Conservation (phyloP, 2,888 invertebrate species). For the Sinotaia quadrata region DNA sequence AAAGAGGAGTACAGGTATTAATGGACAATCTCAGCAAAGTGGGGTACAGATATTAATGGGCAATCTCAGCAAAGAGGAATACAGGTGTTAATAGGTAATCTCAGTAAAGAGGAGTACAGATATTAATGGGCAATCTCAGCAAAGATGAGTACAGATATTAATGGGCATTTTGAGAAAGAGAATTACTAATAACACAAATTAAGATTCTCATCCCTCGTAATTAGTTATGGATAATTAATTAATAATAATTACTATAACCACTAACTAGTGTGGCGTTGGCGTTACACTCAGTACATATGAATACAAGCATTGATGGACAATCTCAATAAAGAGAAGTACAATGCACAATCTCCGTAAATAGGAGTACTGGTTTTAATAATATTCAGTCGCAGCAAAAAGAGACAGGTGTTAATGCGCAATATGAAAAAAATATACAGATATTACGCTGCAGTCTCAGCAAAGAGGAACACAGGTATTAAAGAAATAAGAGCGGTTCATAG, state of each 20-base stretch:
- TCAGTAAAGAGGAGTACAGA: not conserved
- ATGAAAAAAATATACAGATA: not conserved
- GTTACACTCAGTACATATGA: constrained; percentile 12
- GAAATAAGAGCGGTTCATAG: too few relatives aligned
- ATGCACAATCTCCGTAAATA: constrained; percentile 88
- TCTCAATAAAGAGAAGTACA: constrained; percentile 73
- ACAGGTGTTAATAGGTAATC: constrained; percentile 68
- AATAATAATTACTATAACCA: too few relatives aligned
- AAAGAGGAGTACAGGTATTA: constrained; percentile 74
- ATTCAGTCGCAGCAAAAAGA: constrained; percentile 88
- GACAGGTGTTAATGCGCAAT: constrained; percentile 71
- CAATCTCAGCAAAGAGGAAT: constrained; percentile 90
- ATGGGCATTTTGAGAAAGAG: too few relatives aligned
- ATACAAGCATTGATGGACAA: not conserved
- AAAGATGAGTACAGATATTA: not conserved
- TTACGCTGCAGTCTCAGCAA: not conserved
- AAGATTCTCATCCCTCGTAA: too few relatives aligned
- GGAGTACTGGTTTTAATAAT: constrained; percentile 82
- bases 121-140: not conserved
- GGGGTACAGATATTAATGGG: constrained; percentile 82
- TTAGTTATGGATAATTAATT: too few relatives aligned
- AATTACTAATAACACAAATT: too few relatives aligned
- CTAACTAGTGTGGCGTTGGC: too few relatives aligned
- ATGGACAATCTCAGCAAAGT: constrained; percentile 88
- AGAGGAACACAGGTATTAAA: constrained; percentile 72